Conservation (phyloP, 2,797 vertebrate genomes). For the Epinephelus malabaricus region DNA sequence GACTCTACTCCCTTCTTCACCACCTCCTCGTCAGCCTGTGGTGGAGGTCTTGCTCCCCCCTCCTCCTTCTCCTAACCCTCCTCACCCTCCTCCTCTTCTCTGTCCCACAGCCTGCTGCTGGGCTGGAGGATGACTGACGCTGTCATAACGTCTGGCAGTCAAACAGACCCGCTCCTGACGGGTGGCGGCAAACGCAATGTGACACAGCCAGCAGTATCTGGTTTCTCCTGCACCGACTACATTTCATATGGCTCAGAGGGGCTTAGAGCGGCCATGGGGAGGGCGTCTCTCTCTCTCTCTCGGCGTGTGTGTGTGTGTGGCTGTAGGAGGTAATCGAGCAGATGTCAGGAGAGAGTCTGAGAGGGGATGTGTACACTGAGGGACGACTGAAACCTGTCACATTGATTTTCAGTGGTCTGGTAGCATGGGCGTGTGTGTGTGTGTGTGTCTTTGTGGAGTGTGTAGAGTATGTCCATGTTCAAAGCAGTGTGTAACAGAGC, state of each 20-base stretch:
- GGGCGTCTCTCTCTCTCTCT: slow-evolving; percentile 35
- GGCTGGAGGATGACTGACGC: slow-evolving; percentile 84
- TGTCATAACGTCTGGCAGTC: slow-evolving; percentile 84
- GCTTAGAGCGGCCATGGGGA: slow-evolving; percentile 80
- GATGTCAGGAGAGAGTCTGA: slow-evolving; percentile 84
- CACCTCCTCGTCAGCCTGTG: slow-evolving; percentile 43
- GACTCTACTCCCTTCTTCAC: slow-evolving; percentile 31
- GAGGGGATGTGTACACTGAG: slow-evolving; percentile 83
- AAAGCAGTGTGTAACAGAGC: slow-evolving; percentile 52
- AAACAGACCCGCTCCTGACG: slow-evolving; percentile 75
- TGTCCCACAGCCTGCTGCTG: slow-evolving; percentile 68
- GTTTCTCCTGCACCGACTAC: slow-evolving; percentile 83
- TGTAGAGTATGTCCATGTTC: slow-evolving; percentile 54
- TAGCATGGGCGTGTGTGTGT: slow-evolving; percentile 40
- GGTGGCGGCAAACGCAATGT: slow-evolving; percentile 83
- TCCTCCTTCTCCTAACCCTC: slow-evolving; percentile 4
- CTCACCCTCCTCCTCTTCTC: slow-evolving; percentile 43
- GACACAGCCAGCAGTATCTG: slow-evolving; percentile 85
- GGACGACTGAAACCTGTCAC: slow-evolving; percentile 86
- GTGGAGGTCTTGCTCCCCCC: slow-evolving; percentile 45
- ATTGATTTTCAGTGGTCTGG: slow-evolving; percentile 81
- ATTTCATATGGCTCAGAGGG: slow-evolving; percentile 85
- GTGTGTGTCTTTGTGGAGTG: slow-evolving; percentile 30
- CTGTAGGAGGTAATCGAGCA: slow-evolving; percentile 85
- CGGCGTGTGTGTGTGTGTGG: slow-evolving; percentile 47